Evolutionary conservation across 2,797 vertebrate species (phyloP), one percentile per base, ranked within the genome.

Genomic region (Poeciliopsis paucimaculata): DNA sequence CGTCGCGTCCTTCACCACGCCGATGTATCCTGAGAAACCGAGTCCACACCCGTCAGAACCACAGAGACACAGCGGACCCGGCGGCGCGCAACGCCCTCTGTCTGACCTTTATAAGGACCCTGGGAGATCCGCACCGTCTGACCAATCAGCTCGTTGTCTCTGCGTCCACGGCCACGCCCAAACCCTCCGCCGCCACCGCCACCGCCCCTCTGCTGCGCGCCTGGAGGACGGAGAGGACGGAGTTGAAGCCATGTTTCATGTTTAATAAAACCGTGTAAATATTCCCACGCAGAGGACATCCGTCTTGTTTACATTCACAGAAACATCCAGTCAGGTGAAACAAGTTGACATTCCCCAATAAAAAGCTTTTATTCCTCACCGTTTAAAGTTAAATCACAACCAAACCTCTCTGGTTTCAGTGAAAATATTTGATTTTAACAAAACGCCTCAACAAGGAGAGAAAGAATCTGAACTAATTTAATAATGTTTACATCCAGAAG

Each of bases 111-210:
- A 93, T 99, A 99, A 8, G 98, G 98, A 36, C 98, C 98, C 86
- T 98, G 98, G 0, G 97, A 98, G 92, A 99, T 99, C 4, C 97
- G 95, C 41, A 99, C 97, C 0, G 98, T 99, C 93, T 99, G 97
- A 43, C 98, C 98, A 13, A 99, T 99, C 77, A 99, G 95, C 80
- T 99, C 98, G 0, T 98, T 98, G 94, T 99, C 98, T 86, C 98
- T 91, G 16, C 97, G 94, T 13, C 98, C 98, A 5, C 97, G 91
- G 15, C 98, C 98, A 0, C 97, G 96, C 53, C 97, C 96, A 94
- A 97, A 96, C 10, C 96, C 96, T 9, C 96, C 96, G 13, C 94
- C 93, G 0, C 95, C 96, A 0, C 96, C 96, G 1, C 95, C 95
- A 0, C 95, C 96, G 1, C 89, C 92, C 1, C 96, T 93, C 77